Percentiles rank a stretch among this genome's conserved stretches.
These are phyloP conservation scores for Phyllotreta striolata DNA, from an alignment of 2,888 invertebrate species.

Conservation along the genomic window DNA sequence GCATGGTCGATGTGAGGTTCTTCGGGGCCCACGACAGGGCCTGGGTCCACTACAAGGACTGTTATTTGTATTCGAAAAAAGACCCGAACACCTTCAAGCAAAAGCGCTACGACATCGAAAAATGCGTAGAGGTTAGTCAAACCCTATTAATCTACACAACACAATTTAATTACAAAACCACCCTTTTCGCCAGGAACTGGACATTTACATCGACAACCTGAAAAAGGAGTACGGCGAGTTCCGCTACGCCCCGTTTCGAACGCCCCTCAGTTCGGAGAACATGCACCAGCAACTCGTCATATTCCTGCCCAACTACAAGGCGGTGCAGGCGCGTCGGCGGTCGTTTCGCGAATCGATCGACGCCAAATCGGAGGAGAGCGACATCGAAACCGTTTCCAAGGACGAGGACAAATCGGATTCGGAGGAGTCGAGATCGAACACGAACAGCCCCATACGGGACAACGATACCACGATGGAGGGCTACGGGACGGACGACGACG, in stretches of 20 bases:
- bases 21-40: constrained; percentile 96
- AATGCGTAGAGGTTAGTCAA: constrained; percentile 66
- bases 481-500: constrained; percentile 55
- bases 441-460: constrained; percentile 20
- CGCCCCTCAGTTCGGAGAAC: constrained; percentile 71
- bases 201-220: constrained; percentile 77
- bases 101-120: constrained; percentile 67
- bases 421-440: constrained; percentile 16
- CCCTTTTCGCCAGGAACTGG: constrained; percentile 71
- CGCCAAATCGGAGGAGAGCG: constrained; percentile 16
- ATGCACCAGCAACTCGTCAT: constrained; percentile 69
- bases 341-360: constrained; percentile 15
- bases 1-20: constrained; percentile 88
- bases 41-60: constrained; percentile 86
- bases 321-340: constrained; percentile 11
- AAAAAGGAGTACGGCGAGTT: constrained; percentile 76
- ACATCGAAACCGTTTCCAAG: constrained; percentile 10
- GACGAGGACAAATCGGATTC: constrained; percentile 4
- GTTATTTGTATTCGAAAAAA: constrained; percentile 81
- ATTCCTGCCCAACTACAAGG: constrained; percentile 66
- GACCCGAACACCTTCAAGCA: constrained; percentile 73
- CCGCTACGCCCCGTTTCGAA: constrained; percentile 75
- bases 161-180: background rate
- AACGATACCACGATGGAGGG: constrained; percentile 48
- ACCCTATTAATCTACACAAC: background rate